Evolutionary conservation across 92 coral and sea anemone species (phyloP).

Genomic region (Porites rus): DNA sequence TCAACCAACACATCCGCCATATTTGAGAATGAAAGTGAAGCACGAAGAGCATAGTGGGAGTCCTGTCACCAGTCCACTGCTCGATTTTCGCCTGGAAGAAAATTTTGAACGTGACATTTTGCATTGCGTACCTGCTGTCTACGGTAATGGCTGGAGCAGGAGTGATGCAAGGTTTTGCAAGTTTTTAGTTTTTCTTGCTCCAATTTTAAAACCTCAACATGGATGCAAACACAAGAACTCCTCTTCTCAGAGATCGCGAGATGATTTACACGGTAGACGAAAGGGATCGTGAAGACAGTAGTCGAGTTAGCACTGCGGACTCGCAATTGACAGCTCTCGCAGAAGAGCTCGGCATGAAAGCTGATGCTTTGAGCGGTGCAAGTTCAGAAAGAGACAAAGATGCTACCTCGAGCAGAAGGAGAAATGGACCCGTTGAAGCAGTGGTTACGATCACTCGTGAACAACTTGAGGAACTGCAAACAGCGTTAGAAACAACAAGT

Average conservation of each 20-base stretch:
- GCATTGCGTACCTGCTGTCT: too few species aligned
- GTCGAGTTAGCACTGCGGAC: constrained; percentile 13
- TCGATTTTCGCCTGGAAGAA: background rate
- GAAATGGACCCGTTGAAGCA: constrained; percentile 31
- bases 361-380: constrained; percentile 45
- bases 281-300: background rate
- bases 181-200: background rate
- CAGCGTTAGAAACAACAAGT: constrained; percentile 72
- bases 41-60: constrained; percentile 23
- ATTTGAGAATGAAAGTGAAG: constrained; percentile 25
- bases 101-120: background rate
- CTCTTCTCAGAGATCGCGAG: constrained; percentile 28
- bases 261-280: background rate
- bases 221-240: constrained; percentile 25
- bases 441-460: constrained; percentile 73
- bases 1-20: constrained; percentile 30
- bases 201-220: constrained; percentile 1
- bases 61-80: constrained; percentile 6
- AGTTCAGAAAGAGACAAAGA: constrained; percentile 23
- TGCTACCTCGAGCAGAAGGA: constrained; percentile 6
- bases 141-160: background rate
- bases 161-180: background rate
- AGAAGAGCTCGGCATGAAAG: constrained; percentile 62
- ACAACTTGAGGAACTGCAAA: constrained; percentile 69
- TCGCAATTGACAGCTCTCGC: constrained; percentile 37